These are phyloP conservation scores for Cyclargus thomasi DNA, from an alignment of 1,140 invertebrate genomes.

Conservation along the genomic window DNA sequence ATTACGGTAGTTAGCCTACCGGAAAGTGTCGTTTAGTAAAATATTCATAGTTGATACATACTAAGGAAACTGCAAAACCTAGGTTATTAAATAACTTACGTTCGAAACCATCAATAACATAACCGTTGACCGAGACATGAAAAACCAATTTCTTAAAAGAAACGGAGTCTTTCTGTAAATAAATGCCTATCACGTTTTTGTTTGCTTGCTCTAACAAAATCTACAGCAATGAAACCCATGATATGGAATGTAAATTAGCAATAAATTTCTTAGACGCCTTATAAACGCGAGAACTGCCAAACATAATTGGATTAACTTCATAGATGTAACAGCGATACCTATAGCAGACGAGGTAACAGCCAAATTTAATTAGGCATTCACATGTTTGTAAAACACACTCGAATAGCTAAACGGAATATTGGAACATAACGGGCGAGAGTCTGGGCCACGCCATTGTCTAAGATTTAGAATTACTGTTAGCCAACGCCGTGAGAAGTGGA, in stretches of 20 bases:
- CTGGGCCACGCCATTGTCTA: slow-evolving; percentile 8
- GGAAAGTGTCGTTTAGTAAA: not conserved
- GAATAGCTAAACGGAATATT: not conserved
- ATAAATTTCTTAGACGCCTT: no score
- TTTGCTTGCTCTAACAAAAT: no score
- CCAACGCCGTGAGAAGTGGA: not conserved
- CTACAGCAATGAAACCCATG: no score
- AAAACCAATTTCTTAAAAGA: no score
- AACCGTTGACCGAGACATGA: no score
- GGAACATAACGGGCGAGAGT: not conserved
- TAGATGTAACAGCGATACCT: not conserved
- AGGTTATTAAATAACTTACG: no score
- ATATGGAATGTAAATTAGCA: no score
- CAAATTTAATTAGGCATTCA: not conserved
- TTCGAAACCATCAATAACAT: no score
- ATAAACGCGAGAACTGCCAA: not conserved
- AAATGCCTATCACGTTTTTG: no score
- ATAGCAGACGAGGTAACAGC: not conserved
- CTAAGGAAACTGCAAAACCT: no score
- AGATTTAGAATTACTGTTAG: not conserved
- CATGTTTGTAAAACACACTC: not conserved
- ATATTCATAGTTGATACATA: no score
- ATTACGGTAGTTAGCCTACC: not conserved
- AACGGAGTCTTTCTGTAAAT: no score
- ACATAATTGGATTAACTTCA: not conserved